phyloP scores from a whole-genome alignment of 35 echinoderm and acorn worm genomes.

The Apostichopus japonicus region DNA sequence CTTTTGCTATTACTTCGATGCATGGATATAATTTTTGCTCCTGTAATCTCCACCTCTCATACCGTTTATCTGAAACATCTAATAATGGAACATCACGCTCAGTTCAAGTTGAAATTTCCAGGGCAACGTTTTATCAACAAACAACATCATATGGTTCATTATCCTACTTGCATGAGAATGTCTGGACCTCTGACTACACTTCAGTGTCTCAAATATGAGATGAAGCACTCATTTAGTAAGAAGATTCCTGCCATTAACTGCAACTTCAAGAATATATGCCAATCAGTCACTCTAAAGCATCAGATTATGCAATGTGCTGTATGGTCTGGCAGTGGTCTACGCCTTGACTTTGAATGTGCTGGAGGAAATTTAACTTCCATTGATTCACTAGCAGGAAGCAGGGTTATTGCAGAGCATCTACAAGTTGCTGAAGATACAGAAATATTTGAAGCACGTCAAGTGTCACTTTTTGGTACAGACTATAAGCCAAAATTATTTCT shows the following conservation, averaged over 20 bases:
- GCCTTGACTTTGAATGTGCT: constrained; percentile 29
- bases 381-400: constrained; percentile 9
- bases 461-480: constrained; percentile 27
- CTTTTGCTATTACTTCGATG: constrained; percentile 36
- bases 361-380: not conserved
- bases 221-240: constrained; percentile 76
- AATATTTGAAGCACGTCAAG: not conserved
- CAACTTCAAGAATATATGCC: constrained; percentile 80
- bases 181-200: constrained; percentile 58
- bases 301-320: constrained; percentile 64
- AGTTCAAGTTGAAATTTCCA: constrained; percentile 41
- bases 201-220: constrained; percentile 76
- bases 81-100: constrained; percentile 51
- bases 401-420: not conserved
- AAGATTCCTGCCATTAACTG: constrained; percentile 54
- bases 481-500: constrained; percentile 14
- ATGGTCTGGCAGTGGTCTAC: constrained; percentile 44
- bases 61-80: not conserved
- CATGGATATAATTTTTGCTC: constrained; percentile 58
- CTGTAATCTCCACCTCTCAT: constrained; percentile 16
- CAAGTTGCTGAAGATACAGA: not conserved
- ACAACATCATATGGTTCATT: constrained; percentile 81
- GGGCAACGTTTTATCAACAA: constrained; percentile 26
- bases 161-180: constrained; percentile 65
- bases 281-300: constrained; percentile 65